Percentiles rank a stretch among this genome's conserved stretches.
Conservation (phyloP, 1,140 invertebrate species). For the Drosophila takahashii region DNA sequence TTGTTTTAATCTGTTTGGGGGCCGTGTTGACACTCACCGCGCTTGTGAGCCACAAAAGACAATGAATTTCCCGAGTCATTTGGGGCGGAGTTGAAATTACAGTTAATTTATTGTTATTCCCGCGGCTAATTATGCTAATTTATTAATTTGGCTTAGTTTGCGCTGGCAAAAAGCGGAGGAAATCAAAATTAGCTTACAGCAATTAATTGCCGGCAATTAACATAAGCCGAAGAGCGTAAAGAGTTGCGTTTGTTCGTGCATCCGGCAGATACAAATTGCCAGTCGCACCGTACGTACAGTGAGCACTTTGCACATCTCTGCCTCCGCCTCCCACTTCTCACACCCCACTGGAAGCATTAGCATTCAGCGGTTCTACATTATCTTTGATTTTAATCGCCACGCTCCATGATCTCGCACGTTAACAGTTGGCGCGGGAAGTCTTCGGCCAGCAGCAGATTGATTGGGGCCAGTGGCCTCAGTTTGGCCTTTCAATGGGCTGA, state of each 20-base stretch:
- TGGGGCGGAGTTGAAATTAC: constrained; percentile 42
- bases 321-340: too few relatives aligned
- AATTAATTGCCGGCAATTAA: constrained; percentile 69
- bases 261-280: constrained; percentile 50
- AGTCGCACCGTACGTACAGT: constrained; percentile 12
- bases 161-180: constrained; percentile 39
- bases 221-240: constrained; percentile 57
- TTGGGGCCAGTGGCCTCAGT: constrained; percentile 19
- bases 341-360: constrained; percentile 11
- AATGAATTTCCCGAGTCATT: constrained; percentile 32
- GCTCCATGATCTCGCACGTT: constrained; percentile 70
- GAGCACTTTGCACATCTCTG: constrained; percentile 1
- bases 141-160: constrained; percentile 69
- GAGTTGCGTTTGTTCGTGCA: constrained; percentile 29
- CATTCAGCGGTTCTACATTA: constrained; percentile 49
- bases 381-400: constrained; percentile 62
- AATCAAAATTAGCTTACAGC: constrained; percentile 66
- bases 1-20: constrained; percentile 80
- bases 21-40: constrained; percentile 63
- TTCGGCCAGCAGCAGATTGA: constrained; percentile 33
- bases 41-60: constrained; percentile 10
- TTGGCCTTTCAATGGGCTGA: constrained; percentile 21
- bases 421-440: constrained; percentile 51
- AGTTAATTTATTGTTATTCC: constrained; percentile 48
- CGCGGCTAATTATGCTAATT: constrained; percentile 71